Conservation (phyloP, 2,797 vertebrate species). For the Eulemur mongoz region DNA sequence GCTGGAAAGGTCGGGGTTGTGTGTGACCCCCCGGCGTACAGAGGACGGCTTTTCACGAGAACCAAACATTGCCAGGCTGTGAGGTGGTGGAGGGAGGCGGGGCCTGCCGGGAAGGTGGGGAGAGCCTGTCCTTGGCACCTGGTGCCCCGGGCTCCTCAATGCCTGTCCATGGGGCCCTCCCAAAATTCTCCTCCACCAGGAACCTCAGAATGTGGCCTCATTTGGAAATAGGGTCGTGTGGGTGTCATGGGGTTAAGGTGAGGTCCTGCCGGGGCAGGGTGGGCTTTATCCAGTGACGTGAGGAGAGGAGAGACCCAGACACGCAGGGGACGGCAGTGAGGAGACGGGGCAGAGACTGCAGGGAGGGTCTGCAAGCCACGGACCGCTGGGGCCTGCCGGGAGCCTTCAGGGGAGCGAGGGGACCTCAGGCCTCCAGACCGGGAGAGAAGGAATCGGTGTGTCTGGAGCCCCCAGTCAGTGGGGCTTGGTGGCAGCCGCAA, state of each 20-base stretch:
- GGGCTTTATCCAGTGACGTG: neutral
- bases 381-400: neutral
- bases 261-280: neutral
- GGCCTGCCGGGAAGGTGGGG: neutral
- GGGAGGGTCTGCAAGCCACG: neutral
- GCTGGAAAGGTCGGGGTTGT: neutral
- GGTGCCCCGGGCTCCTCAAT: neutral
- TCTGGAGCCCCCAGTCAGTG: neutral
- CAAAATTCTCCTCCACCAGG: neutral
- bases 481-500: neutral
- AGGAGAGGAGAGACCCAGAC: neutral
- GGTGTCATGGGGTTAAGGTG: neutral
- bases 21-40: neutral
- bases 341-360: neutral
- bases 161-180: accelerated
- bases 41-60: neutral
- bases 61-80: neutral
- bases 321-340: neutral
- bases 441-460: neutral
- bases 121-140: neutral
- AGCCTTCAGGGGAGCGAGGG: too few relatives aligned
- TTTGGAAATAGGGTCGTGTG: neutral
- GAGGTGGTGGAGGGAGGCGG: neutral
- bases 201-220: neutral
- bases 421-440: neutral